Conservation (phyloP, 2,113 vertebrate species). For the Cephalophus harveyi region DNA sequence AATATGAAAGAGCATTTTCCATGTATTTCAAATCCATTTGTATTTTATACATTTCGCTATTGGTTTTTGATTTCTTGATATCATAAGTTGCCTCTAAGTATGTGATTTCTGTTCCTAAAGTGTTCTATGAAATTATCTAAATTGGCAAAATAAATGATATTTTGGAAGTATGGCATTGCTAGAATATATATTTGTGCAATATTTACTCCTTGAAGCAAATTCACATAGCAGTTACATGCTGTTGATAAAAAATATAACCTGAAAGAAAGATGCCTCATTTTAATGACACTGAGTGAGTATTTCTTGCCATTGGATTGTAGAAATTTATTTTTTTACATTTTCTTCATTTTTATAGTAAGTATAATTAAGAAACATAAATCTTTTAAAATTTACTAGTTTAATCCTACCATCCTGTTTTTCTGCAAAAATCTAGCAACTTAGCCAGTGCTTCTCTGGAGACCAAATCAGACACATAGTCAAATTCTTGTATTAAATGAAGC, state of each 20-base stretch:
- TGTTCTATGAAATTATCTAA: constrained; percentile 12
- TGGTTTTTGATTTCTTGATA: constrained; percentile 39
- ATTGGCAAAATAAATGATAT: constrained; percentile 34
- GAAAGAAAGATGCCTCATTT: constrained; percentile 29
- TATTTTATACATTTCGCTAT: neutral
- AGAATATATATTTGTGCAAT: constrained; percentile 46
- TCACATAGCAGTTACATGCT: constrained; percentile 59
- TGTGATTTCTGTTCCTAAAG: constrained; percentile 33
- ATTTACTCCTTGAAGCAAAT: constrained; percentile 54
- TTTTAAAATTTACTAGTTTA: constrained; percentile 19
- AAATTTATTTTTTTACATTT: neutral
- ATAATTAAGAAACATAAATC: constrained; percentile 6
- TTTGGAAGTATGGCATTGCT: constrained; percentile 21
- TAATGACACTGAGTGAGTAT: constrained; percentile 2
- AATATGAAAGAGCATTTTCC: neutral
- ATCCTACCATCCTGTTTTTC: neutral
- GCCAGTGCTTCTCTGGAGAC: neutral
- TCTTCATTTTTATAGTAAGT: neutral
- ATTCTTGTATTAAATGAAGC: neutral
- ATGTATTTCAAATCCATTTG: constrained; percentile 35
- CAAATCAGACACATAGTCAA: neutral
- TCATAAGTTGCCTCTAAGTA: constrained; percentile 27
- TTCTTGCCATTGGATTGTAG: neutral
- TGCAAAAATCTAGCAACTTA: neutral
- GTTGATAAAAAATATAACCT: constrained; percentile 43